phyloP scores from a whole-genome alignment of 2,797 vertebrate species.

The Oophaga sylvatica region DNA sequence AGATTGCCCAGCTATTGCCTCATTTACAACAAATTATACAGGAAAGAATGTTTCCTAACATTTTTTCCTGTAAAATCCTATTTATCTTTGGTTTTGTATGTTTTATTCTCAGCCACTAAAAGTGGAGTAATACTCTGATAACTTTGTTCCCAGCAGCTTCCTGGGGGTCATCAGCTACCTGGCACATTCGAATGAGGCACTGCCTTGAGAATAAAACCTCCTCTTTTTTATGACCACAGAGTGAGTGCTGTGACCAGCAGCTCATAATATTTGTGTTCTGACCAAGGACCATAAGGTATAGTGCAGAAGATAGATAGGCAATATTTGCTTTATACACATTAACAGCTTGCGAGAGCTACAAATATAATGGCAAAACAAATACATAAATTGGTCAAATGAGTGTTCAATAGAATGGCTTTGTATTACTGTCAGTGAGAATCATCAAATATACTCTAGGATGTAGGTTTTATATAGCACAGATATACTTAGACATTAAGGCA shows the following conservation, averaged over 20 bases:
- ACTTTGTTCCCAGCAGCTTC: no score
- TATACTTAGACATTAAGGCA: slow-evolving; percentile 28
- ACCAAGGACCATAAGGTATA: slow-evolving; percentile 41
- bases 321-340: slow-evolving; percentile 11
- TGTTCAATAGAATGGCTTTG: slow-evolving; percentile 18
- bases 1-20: no score
- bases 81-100: no score
- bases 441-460: slow-evolving; percentile 10
- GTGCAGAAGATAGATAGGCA: slow-evolving; percentile 17
- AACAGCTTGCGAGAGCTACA: slow-evolving; percentile 36
- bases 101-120: no score
- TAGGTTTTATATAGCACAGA: slow-evolving; percentile 26
- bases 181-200: background rate
- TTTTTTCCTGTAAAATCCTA: no score
- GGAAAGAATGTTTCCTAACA: no score
- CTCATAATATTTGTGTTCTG: slow-evolving; percentile 36
- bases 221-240: background rate
- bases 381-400: slow-evolving; percentile 48
- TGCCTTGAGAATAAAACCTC: background rate
- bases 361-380: slow-evolving; percentile 58
- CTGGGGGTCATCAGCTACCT: no score
- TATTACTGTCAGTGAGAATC: slow-evolving; percentile 11
- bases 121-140: no score
- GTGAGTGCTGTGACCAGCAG: slow-evolving; percentile 6
- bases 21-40: no score